These are phyloP conservation scores for Thunnus thynnus DNA, from an alignment of 2,113 vertebrate genomes.

Conservation along the genomic window DNA sequence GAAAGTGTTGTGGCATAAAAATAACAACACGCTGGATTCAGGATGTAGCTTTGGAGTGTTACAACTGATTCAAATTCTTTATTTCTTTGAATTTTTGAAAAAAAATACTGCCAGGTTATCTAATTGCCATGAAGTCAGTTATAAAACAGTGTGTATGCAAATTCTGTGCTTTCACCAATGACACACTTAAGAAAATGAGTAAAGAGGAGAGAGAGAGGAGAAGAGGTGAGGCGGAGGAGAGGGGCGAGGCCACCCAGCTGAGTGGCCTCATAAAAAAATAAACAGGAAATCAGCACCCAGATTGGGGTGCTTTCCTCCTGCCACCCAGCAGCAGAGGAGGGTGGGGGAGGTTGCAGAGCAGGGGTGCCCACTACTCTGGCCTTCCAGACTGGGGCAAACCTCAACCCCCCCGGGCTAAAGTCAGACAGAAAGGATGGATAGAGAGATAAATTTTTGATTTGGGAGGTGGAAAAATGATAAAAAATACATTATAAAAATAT, in stretches of 20 bases:
- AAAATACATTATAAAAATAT: constrained; percentile 66
- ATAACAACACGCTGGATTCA: too few species aligned
- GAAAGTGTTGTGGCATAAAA: too few species aligned
- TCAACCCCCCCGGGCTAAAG: constrained; percentile 19
- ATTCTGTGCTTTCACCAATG: too few species aligned
- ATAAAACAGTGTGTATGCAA: too few species aligned
- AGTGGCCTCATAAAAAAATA: constrained; percentile 83
- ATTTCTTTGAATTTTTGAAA: too few species aligned
- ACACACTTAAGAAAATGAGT: background rate
- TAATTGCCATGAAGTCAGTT: too few species aligned
- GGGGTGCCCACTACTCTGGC: constrained; percentile 12
- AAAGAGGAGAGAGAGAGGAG: constrained; percentile 4
- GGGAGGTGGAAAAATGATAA: constrained; percentile 64
- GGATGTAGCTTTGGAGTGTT: too few species aligned
- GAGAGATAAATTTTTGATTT: constrained; percentile 72
- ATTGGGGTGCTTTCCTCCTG: constrained; percentile 61
- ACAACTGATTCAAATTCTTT: too few species aligned
- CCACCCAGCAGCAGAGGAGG: constrained; percentile 29
- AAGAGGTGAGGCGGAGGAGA: constrained; percentile 23
- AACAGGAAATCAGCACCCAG: constrained; percentile 76
- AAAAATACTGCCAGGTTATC: too few species aligned
- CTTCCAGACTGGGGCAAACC: constrained; percentile 9
- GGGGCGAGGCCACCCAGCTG: constrained; percentile 61
- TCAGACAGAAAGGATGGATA: constrained; percentile 48
- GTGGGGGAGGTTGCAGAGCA: constrained; percentile 19